Conservation (phyloP, 2,888 invertebrate genomes). For the Meganola albula region DNA sequence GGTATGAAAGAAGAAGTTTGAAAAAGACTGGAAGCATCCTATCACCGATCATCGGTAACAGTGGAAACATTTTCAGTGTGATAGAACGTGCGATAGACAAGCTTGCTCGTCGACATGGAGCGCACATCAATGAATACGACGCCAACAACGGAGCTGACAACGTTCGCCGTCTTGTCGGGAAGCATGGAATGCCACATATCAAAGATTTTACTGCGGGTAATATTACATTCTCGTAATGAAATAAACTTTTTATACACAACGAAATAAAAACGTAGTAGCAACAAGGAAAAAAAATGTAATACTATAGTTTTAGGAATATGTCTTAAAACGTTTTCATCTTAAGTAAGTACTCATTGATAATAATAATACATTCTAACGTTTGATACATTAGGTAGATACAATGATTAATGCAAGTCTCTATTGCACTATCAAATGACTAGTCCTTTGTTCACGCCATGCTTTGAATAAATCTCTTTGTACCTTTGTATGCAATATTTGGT, state of each 20-base stretch:
- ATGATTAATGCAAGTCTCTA: conserved; percentile 15
- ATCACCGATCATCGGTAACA: no score
- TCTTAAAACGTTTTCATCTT: no score
- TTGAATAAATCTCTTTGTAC: conserved; percentile 13
- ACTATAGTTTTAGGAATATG: no score
- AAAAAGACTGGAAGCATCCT: no score
- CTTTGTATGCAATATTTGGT: conserved; percentile 10
- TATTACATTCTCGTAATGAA: background rate
- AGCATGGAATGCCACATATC: conserved; percentile 95
- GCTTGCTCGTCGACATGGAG: conserved; percentile 90
- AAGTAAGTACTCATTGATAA: no score
- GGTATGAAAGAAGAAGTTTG: no score
- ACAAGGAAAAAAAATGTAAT: no score
- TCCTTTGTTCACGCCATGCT: conserved; percentile 5
- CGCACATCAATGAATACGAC: conserved; percentile 97
- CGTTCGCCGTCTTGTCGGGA: conserved; percentile 93
- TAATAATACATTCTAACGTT: conserved; percentile 2
- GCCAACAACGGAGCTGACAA: conserved; percentile 97
- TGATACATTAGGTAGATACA: conserved; percentile 13
- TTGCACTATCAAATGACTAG: conserved; percentile 10
- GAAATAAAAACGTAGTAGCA: no score
- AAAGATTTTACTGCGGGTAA: conserved; percentile 91
- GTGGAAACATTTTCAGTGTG: conserved; percentile 81
- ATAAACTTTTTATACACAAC: no score
- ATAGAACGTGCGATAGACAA: conserved; percentile 97